Conservation (phyloP, 2,113 vertebrate species). For the Hemiscyllium ocellatum region DNA sequence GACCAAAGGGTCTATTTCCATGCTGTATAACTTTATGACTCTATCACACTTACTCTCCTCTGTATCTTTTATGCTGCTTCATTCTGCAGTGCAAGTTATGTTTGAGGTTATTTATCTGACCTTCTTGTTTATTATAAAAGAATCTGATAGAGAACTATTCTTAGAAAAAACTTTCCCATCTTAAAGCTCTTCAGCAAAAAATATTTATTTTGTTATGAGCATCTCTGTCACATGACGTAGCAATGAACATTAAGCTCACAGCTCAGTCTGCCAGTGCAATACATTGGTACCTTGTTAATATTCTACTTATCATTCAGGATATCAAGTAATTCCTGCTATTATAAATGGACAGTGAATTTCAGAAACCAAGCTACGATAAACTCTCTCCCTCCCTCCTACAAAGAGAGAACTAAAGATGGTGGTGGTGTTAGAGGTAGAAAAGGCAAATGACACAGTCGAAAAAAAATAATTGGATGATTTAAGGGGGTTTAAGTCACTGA, state of each 20-base stretch:
- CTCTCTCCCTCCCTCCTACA: not conserved
- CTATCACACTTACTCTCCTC: too few species aligned
- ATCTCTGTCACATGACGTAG: not conserved
- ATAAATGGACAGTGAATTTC: not conserved
- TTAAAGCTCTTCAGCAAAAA: not conserved
- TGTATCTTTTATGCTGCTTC: too few species aligned
- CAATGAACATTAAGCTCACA: not conserved
- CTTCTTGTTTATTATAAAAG: not conserved
- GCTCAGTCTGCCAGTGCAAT: not conserved
- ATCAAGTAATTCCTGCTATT: not conserved
- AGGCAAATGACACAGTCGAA: not conserved
- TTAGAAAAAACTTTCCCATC: not conserved
- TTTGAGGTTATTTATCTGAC: not conserved
- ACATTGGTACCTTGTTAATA: not conserved
- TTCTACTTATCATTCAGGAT: not conserved
- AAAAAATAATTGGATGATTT: conserved; percentile 21
- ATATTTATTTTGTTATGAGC: not conserved
- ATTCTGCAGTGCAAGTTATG: too few species aligned
- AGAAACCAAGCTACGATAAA: not conserved
- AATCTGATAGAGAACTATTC: too few species aligned
- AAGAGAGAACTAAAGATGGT: not conserved
- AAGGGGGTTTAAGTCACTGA: conserved; percentile 28
- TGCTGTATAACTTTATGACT: too few species aligned
- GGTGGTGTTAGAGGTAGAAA: not conserved
- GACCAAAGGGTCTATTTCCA: not conserved